Percentiles rank a stretch among this genome's conserved stretches.
These are phyloP conservation scores for Serrognathus titanus DNA, from an alignment of 2,888 invertebrate genomes.

Conservation along the genomic window DNA sequence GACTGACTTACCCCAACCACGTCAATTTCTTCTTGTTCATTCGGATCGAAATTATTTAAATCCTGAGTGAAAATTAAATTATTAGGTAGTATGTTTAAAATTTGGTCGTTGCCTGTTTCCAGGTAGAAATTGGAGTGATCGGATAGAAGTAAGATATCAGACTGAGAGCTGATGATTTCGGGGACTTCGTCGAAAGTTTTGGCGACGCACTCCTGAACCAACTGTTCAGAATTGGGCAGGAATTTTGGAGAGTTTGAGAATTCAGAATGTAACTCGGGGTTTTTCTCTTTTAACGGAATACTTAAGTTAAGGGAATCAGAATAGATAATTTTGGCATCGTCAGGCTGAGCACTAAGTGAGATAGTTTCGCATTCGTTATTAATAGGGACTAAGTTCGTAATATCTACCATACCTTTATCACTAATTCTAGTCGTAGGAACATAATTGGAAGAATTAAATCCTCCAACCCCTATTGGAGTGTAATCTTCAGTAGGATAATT, in stretches of 20 bases:
- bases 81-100: too few species aligned
- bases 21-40: background rate
- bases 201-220: constrained; percentile 20
- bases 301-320: background rate
- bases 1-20: background rate
- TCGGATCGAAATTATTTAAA: background rate
- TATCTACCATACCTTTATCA: constrained; percentile 4
- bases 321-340: background rate
- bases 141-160: constrained; percentile 18
- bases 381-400: too few species aligned
- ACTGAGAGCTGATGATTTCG: constrained; percentile 6
- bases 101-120: background rate
- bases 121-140: constrained; percentile 25
- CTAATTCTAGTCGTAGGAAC: background rate
- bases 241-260: constrained; percentile 29
- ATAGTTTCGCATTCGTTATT: too few species aligned
- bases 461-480: background rate
- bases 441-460: background rate
- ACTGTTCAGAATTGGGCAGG: constrained; percentile 22
- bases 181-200: constrained; percentile 19
- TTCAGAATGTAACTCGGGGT: constrained; percentile 19
- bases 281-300: background rate
- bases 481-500: background rate
- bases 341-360: too few species aligned
- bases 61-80: too few species aligned